phyloP scores from a whole-genome alignment of 2,113 vertebrate species.

The Melanerpes formicivorus region DNA sequence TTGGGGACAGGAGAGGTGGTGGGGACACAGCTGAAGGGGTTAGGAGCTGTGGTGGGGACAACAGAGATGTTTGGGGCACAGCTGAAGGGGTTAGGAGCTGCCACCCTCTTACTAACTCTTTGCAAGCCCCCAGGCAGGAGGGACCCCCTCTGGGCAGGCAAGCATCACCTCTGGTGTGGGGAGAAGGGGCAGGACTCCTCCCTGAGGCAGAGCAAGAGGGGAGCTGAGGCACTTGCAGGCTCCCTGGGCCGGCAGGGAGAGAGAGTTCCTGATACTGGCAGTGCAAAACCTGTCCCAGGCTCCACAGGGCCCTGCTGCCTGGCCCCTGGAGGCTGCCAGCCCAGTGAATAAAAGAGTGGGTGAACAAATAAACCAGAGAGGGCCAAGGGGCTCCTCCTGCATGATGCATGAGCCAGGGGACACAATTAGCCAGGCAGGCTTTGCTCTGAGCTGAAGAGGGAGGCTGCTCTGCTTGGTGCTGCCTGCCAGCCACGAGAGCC shows the following conservation, averaged over 20 bases:
- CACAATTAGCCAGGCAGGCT: constrained; percentile 38
- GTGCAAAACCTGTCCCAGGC: not conserved
- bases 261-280: not conserved
- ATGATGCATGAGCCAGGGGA: constrained; percentile 64
- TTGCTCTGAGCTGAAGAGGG: not conserved
- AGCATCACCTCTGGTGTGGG: fast-evolving
- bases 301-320: not conserved
- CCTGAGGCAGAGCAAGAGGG: not conserved
- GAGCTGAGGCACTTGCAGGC: fast-evolving
- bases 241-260: fast-evolving
- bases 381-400: not conserved
- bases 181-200: not conserved
- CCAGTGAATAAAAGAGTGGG: not conserved
- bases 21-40: no score
- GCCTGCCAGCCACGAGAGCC: not conserved
- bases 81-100: not conserved
- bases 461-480: fast-evolving
- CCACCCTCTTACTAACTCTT: not conserved
- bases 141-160: no score
- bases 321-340: not conserved
- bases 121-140: not conserved
- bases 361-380: constrained; percentile 40
- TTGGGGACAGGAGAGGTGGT: no score
- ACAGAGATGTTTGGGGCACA: not conserved
- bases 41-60: no score